Conservation (phyloP, 2,797 vertebrate species). For the Cercopithecus hamlyni region DNA sequence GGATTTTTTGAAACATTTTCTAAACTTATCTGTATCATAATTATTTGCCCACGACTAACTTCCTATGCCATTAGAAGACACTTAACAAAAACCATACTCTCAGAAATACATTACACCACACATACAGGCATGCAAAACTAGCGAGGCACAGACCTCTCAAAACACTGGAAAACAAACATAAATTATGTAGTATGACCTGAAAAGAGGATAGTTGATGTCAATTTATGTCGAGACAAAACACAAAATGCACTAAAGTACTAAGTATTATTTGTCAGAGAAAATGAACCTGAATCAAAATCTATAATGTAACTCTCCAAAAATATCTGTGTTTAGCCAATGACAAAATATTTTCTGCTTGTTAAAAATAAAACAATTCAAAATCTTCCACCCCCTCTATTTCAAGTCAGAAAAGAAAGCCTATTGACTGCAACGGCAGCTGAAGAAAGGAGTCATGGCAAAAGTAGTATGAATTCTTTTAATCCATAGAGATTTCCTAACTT, state of each 20-base stretch:
- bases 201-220: background rate
- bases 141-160: background rate
- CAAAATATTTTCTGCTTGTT: background rate
- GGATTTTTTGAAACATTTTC: background rate
- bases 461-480: background rate
- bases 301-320: background rate
- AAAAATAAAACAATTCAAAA: background rate
- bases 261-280: background rate
- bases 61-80: no score
- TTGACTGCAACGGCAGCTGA: fast-evolving
- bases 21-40: background rate
- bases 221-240: background rate
- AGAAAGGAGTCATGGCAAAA: fast-evolving
- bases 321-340: background rate
- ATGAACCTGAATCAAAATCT: background rate
- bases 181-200: background rate
- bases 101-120: fast-evolving
- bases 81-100: background rate
- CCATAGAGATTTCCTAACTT: background rate
- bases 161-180: background rate
- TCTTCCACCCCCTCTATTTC: background rate
- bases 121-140: fast-evolving
- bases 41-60: background rate
- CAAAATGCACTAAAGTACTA: background rate
- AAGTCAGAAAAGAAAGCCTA: background rate